Evolutionary conservation across 2,888 invertebrate species (phyloP), one percentile per base, ranked within the genome.

Genomic region (Isotomurus palustris): DNA sequence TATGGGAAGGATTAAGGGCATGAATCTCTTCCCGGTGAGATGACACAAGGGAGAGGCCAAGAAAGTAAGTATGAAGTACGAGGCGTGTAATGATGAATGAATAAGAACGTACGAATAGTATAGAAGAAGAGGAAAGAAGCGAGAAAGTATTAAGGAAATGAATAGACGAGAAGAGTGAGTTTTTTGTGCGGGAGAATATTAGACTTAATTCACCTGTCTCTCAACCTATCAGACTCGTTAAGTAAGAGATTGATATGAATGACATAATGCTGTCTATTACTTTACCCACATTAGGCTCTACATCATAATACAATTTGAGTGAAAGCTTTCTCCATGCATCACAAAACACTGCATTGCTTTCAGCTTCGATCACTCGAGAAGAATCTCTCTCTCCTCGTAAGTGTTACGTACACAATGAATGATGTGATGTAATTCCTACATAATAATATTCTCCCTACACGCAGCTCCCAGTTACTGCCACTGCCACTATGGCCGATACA

Each of bases 211-310:
- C 50, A 50, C 38, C 38, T 50, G 50, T 50, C 50, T 38, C 28
- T 45, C 45, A 45, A 28, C 45, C 45, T 45, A 32, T 38, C 22
- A 50, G 17, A 6, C 25, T 38, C 36, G 40, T 24, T 38, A 36
- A 36, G 21, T 32, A 49, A 49, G 49, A 49, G 49, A 49, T 32
- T 49, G 49, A 49, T 49, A 49, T 49, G 50, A 50, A 50, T 50
- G 50, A 38, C 36, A 36, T 50, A 25, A 50, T 38, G 50, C 50
- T 25, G 50, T 50, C 40, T 14, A 50, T 36, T 50, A 50, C 50
- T 38, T 50, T 38, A 29, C 35, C 22, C 22, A 50, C 48, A 35
- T 25, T 50, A 22, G 17, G n/a, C 36, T 17, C n/a, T 49, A 49
- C 49, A 49, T 28, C 35, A 28, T 49, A 49, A 49, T 49, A 35